Evolutionary conservation across 2,797 vertebrate species (phyloP), one percentile per base, ranked within the genome.

Genomic region (Alfaro cultratus): DNA sequence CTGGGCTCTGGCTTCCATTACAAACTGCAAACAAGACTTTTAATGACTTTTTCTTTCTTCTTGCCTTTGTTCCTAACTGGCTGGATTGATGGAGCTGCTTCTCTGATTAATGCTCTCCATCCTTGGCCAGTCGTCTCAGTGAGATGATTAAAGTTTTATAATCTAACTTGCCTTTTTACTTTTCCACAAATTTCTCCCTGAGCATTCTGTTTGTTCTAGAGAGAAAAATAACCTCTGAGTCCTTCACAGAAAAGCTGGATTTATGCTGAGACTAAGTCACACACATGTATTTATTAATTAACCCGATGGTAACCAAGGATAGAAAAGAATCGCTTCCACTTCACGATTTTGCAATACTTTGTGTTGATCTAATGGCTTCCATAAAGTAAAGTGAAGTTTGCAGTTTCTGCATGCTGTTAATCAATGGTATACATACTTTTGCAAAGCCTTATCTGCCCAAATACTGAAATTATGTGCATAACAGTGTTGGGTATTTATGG

Each of bases 321-420:
- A 11, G 2, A 1, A 64, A 41, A 67, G 12, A 11, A 23, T 23
- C 21, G 12, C 67, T 45, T 70, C 21, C 21, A 26, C 39, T 45
- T 70, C 21, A 45, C 5, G 0, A 43, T 68, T 68, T 26, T 41
- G 64, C 23, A 15, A 12, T 45, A 16, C 12, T 43, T 43, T 43
- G 39, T 43, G 18, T 45, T 43, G 23, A 15, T 43, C 39, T 43
- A 13, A 43, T 12, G 9, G 13, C 62, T 11, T 26, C 23, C 29
- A n/a, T 41, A 41, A 68, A 26, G 23, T 41, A 39, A 41, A 68
- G 23, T 26, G 36, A 23, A 10, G 31, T 21, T 12, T 74, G 68
- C 81, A 75, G 81, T 67, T 83, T 82, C 80, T 67, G 46, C 67
- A 83, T 76, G 82, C 34, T 10, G 12, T 36, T 10, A n/a, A 36